Evolutionary conservation across 2,113 vertebrate species (phyloP).

Genomic region (Morone saxatilis): DNA sequence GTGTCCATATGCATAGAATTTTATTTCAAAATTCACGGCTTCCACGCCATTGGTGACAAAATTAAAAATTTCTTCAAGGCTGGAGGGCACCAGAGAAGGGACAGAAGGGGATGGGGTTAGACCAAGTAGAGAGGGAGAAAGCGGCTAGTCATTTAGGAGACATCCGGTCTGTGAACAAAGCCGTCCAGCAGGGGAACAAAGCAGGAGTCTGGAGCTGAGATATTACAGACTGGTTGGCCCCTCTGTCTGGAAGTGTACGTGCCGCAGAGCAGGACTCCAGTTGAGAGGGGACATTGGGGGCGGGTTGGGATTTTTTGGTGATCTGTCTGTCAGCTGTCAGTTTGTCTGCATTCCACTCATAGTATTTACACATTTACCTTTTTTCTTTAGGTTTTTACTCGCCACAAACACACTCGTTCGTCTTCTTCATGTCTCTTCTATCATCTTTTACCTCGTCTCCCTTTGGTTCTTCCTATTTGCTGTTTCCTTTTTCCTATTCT

Average conservation of each 20-base stretch:
- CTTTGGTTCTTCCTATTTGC: constrained; percentile 57
- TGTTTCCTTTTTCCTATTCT: constrained; percentile 62
- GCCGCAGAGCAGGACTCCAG: constrained; percentile 73
- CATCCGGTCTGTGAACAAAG: constrained; percentile 79
- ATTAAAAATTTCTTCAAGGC: constrained; percentile 16
- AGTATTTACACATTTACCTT: constrained; percentile 9
- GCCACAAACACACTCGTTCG: not conserved
- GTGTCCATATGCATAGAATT: not conserved
- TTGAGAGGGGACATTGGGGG: constrained; percentile 43
- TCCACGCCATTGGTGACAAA: not conserved
- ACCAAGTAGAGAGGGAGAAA: constrained; percentile 40
- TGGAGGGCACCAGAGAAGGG: constrained; percentile 35
- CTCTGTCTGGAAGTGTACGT: constrained; percentile 79
- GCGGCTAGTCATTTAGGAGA: constrained; percentile 68
- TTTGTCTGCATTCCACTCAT: constrained; percentile 14
- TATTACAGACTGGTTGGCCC: constrained; percentile 76
- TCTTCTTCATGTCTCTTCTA: constrained; percentile 22
- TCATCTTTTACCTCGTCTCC: constrained; percentile 33
- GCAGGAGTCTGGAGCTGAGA: constrained; percentile 71
- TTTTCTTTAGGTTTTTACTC: not conserved
- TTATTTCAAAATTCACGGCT: not conserved
- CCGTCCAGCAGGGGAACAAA: constrained; percentile 73
- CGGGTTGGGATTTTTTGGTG: constrained; percentile 41
- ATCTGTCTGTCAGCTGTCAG: constrained; percentile 63
- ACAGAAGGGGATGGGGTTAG: constrained; percentile 29